Evolutionary conservation across 2,797 vertebrate genomes (phyloP).

Genomic region (Adrianichthys oophorus): DNA sequence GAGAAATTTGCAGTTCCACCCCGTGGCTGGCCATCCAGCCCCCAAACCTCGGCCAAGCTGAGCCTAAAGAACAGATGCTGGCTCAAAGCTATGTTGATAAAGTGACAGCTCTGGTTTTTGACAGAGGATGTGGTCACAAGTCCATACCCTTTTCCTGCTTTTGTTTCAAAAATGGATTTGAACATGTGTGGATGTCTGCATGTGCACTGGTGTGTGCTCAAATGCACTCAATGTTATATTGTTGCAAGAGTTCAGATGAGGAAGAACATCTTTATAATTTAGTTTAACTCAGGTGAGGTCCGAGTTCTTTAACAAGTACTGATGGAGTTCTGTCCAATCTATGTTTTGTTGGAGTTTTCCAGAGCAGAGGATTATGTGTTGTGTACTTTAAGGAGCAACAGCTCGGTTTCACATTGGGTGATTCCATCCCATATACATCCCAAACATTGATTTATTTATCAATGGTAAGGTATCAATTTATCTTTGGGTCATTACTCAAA

Average conservation of each 20-base stretch:
- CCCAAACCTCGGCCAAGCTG: not conserved
- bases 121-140: slow-evolving; percentile 9
- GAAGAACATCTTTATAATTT: slow-evolving; percentile 61
- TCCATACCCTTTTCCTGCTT: slow-evolving; percentile 39
- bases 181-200: not conserved
- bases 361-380: slow-evolving; percentile 55
- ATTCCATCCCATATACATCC: slow-evolving; percentile 34
- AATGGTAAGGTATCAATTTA: not conserved
- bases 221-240: slow-evolving; percentile 31
- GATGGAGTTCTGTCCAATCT: slow-evolving; percentile 73
- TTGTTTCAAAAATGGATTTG: slow-evolving; percentile 20
- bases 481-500: no score
- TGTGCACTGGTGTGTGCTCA: slow-evolving; percentile 3
- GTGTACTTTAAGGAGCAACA: slow-evolving; percentile 52
- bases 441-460: slow-evolving; percentile 20
- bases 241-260: slow-evolving; percentile 37
- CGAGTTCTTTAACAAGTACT: slow-evolving; percentile 65
- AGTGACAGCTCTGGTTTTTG: slow-evolving; percentile 6
- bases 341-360: slow-evolving; percentile 61
- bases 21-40: slow-evolving; percentile 40
- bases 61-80: slow-evolving; percentile 67
- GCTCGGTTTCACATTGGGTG: slow-evolving; percentile 24
- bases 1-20: slow-evolving; percentile 58
- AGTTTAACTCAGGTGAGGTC: slow-evolving; percentile 67
- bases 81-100: slow-evolving; percentile 67